Evolutionary conservation across 2,888 invertebrate genomes (phyloP), one percentile per base, ranked within the genome.

Genomic region (Barypeithes pellucidus): DNA sequence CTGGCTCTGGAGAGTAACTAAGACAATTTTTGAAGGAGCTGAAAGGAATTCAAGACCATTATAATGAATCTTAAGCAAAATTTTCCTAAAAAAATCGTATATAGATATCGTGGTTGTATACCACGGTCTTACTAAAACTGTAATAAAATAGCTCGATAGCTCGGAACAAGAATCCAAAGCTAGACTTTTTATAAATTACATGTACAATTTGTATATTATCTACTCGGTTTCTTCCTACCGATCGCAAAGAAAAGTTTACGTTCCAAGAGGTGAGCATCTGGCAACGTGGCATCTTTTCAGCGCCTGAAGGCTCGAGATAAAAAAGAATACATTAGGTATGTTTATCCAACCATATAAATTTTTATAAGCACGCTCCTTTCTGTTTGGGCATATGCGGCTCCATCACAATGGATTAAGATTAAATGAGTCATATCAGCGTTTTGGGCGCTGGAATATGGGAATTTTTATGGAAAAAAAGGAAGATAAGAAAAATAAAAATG

Each of bases 321-420:
- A 73, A 73, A 72, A 68, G 68, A 73, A 65, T 73, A 73, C 73
- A 73, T 73, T 73, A 69, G 69, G 69, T 65, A 29, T 73, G 73
- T 73, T 73, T 73, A 66, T 65, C 60, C 68, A 66, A 50, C 65
- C 69, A 69, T 76, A 67, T 76, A 77, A 65, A 78, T 77, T 70
- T 77, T 77, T 68, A 77, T 72, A 79, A 75, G 63, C 75, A 75
- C 72, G 73, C 73, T 73, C 67, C 67, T 72, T 68, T 68, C 65
- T 72, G 70, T 73, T 72, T 69, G 72, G 65, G 67, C 76, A 73
- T 45, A 72, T 66, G 67, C 66, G 65, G 52, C 33, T 65, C 54
- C 54, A 69, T 68, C 62, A 72, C 67, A 69, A 61, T 63, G 65
- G 73, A 70, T 65, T 72, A 65, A 71, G 67, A 63, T 71, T 75